Conservation (phyloP, 2,113 vertebrate species). For the Paratilapia polleni region DNA sequence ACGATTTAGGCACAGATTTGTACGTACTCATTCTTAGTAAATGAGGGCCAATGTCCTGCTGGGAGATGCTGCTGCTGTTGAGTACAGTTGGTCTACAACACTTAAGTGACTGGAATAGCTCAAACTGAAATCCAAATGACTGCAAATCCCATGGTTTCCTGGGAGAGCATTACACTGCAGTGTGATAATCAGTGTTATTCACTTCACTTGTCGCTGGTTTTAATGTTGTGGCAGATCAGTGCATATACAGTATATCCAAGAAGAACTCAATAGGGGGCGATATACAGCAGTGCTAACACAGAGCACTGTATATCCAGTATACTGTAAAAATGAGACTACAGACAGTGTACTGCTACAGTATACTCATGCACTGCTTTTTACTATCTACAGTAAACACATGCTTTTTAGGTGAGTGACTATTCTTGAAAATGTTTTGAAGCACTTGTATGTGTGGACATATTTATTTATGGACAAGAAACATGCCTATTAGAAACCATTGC, state of each 20-base stretch:
- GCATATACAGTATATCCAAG: neutral
- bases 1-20: too few relatives aligned
- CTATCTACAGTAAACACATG: neutral
- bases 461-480: neutral
- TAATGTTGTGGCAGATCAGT: neutral
- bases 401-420: neutral
- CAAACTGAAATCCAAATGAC: neutral
- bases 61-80: neutral
- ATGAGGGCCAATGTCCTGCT: neutral
- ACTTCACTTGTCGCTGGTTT: neutral
- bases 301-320: neutral
- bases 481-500: neutral
- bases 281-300: conserved; percentile 3
- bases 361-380: neutral
- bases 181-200: neutral
- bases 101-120: neutral
- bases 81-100: neutral
- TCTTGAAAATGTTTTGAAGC: neutral
- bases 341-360: neutral
- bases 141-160: neutral
- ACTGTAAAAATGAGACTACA: neutral
- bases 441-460: neutral
- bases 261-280: conserved; percentile 26
- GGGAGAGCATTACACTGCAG: neutral
- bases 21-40: too few relatives aligned